phyloP scores from a whole-genome alignment of 2,797 vertebrate species.

The Mus spretus region DNA sequence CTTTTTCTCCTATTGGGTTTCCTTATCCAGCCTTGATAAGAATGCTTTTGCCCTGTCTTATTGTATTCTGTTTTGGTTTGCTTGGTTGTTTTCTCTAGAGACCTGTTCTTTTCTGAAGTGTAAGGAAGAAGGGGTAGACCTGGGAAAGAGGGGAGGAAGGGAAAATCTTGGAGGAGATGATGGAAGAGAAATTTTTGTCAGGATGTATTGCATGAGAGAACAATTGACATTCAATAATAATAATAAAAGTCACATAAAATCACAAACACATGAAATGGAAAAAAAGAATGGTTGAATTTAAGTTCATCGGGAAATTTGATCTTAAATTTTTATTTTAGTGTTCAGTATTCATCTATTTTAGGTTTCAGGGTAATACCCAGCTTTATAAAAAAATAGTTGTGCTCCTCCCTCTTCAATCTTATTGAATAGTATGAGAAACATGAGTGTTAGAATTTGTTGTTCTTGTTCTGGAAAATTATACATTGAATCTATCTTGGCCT shows the following conservation, averaged over 20 bases:
- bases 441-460: background rate
- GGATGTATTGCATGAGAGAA: too few relatives aligned
- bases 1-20: background rate
- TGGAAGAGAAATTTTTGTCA: too few relatives aligned
- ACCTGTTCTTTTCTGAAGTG: background rate
- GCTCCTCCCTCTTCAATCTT: background rate
- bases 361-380: background rate
- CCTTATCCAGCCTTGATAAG: background rate
- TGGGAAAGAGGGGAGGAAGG: background rate
- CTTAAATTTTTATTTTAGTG: background rate
- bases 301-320: background rate
- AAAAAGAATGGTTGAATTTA: background rate
- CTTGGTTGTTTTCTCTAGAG: background rate
- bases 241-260: background rate
- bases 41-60: background rate
- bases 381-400: background rate
- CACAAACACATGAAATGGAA: background rate
- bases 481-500: background rate
- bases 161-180: background rate
- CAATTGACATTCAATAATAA: too few relatives aligned
- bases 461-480: background rate
- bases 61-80: background rate
- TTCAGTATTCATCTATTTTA: background rate
- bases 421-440: background rate
- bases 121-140: background rate